These are phyloP conservation scores for Martes martes DNA, from an alignment of 2,113 vertebrate genomes.

Conservation along the genomic window DNA sequence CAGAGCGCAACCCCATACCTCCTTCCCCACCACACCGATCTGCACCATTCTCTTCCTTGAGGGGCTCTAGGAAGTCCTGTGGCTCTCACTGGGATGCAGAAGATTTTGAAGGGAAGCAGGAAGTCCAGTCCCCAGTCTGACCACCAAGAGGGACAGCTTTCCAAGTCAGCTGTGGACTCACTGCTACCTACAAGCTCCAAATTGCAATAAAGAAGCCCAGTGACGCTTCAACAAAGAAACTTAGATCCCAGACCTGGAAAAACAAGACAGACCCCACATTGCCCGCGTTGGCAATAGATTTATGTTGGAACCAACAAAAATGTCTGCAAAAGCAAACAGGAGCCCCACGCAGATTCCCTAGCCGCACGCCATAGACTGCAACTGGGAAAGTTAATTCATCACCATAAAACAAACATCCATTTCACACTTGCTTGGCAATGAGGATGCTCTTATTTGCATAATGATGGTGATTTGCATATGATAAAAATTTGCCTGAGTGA, in stretches of 20 bases:
- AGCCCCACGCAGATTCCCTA: neutral
- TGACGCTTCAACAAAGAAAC: neutral
- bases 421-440: slow-evolving; percentile 69
- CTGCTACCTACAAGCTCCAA: neutral
- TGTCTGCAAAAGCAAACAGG: slow-evolving; percentile 24
- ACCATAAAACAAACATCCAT: slow-evolving; percentile 77
- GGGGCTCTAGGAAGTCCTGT: neutral
- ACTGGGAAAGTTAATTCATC: slow-evolving; percentile 73
- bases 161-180: neutral
- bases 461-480: slow-evolving; percentile 80
- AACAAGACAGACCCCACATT: neutral
- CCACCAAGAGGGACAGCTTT: neutral
- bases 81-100: neutral
- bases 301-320: neutral
- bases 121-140: neutral
- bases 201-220: rapidly evolving
- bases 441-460: slow-evolving; percentile 79
- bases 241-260: neutral
- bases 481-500: slow-evolving; percentile 77
- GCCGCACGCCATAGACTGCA: neutral
- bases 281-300: neutral
- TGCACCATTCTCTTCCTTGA: neutral
- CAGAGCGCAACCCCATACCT: rapidly evolving
- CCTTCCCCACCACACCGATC: no score
- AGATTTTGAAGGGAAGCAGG: neutral